A percentile compares a stretch with the other conserved stretches of the same genome.
Conservation (phyloP, 2,888 invertebrate genomes). For the Tiliacea citrago region DNA sequence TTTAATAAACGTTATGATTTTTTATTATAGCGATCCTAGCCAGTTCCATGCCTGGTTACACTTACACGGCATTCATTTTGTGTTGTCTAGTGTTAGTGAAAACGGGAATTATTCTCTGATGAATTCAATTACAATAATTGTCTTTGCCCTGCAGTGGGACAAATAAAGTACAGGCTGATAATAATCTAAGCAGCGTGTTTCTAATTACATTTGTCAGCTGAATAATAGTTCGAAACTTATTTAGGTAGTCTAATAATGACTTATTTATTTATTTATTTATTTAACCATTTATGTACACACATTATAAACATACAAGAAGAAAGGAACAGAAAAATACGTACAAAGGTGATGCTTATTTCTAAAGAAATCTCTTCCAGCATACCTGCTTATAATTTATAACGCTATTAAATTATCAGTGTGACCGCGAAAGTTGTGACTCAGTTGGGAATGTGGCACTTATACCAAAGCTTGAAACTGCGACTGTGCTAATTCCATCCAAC, state of each 20-base stretch:
- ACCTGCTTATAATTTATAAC: slow-evolving; percentile 9
- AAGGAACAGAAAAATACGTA: too few relatives aligned
- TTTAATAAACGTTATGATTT: slow-evolving; percentile 11
- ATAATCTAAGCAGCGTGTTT: background rate
- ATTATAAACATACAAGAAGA: too few relatives aligned
- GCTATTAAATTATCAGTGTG: slow-evolving; percentile 13
- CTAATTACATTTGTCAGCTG: background rate
- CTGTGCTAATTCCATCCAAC: background rate
- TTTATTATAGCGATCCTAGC: background rate
- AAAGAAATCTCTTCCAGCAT: too few relatives aligned
- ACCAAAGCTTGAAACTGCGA: background rate
- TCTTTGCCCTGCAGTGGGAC: background rate
- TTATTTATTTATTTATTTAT: too few relatives aligned
- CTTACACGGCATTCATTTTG: background rate
- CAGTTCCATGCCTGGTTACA: background rate
- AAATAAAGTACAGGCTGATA: background rate
- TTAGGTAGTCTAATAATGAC: background rate
- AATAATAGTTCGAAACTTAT: background rate
- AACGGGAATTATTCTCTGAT: background rate
- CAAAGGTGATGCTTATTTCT: too few relatives aligned
- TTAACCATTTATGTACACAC: too few relatives aligned
- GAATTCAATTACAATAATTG: too few relatives aligned
- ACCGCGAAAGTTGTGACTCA: slow-evolving; percentile 31
- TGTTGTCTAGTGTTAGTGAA: background rate
- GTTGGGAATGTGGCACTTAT: slow-evolving; percentile 11